A percentile compares a stretch with the other conserved stretches of the same genome.
Conservation (phyloP, 2,888 invertebrate genomes). For the Sarcophaga rosellei region DNA sequence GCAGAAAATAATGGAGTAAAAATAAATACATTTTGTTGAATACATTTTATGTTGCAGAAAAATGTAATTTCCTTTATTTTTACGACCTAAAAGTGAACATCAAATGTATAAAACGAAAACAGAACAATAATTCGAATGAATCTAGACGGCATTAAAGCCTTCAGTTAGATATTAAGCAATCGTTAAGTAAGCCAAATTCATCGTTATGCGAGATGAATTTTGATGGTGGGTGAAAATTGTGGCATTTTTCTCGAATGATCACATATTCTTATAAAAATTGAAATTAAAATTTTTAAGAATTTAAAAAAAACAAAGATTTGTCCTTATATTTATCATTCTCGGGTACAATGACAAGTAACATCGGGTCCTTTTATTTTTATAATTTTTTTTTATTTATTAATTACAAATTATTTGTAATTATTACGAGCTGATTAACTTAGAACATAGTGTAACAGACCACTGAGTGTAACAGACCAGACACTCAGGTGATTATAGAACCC, state of each 20-base stretch:
- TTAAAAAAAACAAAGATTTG: no score
- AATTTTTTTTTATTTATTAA: no score
- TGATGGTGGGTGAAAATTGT: conserved; percentile 25
- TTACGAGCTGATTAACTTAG: no score
- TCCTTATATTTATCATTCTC: no score
- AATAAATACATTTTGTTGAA: conserved; percentile 65
- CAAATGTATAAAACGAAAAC: conserved; percentile 13
- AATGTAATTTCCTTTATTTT: conserved; percentile 76
- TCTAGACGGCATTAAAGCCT: conserved; percentile 38
- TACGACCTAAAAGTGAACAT: conserved; percentile 42
- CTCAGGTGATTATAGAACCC: no score
- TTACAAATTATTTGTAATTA: no score
- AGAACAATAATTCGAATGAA: conserved; percentile 27
- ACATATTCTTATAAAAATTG: no score
- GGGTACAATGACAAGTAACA: no score
- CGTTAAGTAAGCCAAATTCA: background rate
- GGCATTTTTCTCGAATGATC: conserved; percentile 1
- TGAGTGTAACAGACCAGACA: no score
- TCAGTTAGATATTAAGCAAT: background rate
- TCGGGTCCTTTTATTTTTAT: no score
- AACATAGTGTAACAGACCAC: no score
- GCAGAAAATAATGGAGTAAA: conserved; percentile 57
- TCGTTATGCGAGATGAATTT: background rate
- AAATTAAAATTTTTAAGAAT: no score
- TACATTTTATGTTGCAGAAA: conserved; percentile 76